Percentiles rank a stretch among this genome's conserved stretches.
Evolutionary conservation across 2,113 vertebrate genomes (phyloP).

Genomic region (Melospiza melodia): DNA sequence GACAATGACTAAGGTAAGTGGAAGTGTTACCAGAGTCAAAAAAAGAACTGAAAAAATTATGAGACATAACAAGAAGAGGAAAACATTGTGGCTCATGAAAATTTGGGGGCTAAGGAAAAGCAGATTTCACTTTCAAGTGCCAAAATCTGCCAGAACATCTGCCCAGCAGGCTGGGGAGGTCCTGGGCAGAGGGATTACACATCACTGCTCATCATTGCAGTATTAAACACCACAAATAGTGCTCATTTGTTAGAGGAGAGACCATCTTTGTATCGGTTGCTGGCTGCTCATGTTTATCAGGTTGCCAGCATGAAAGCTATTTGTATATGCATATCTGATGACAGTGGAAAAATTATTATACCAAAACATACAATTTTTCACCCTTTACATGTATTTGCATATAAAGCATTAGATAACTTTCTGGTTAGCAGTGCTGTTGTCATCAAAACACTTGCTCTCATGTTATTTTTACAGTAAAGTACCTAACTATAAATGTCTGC

Average conservation of each 20-base stretch:
- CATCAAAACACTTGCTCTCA: background rate
- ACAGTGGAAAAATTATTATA: background rate
- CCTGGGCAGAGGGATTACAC: background rate
- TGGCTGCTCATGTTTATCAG: background rate
- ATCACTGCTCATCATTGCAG: background rate
- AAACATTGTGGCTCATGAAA: background rate
- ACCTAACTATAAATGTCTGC: background rate
- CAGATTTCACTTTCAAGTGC: background rate
- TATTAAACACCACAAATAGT: background rate
- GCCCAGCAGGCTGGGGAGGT: background rate
- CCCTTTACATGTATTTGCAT: background rate
- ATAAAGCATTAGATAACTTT: background rate
- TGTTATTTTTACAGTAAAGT: background rate
- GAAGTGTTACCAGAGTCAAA: background rate
- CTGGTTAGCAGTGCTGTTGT: background rate
- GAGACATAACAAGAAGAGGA: background rate
- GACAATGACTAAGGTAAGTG: background rate
- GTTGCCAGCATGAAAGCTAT: background rate
- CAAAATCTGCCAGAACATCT: background rate
- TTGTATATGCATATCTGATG: background rate
- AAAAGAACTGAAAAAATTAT: background rate
- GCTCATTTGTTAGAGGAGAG: background rate
- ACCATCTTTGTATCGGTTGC: accelerated
- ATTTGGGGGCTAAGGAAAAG: background rate
- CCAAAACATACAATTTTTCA: background rate